A percentile compares a stretch with the other conserved stretches of the same genome.
Conservation (phyloP, 2,113 vertebrate species). For the Oxyruncus cristatus region DNA sequence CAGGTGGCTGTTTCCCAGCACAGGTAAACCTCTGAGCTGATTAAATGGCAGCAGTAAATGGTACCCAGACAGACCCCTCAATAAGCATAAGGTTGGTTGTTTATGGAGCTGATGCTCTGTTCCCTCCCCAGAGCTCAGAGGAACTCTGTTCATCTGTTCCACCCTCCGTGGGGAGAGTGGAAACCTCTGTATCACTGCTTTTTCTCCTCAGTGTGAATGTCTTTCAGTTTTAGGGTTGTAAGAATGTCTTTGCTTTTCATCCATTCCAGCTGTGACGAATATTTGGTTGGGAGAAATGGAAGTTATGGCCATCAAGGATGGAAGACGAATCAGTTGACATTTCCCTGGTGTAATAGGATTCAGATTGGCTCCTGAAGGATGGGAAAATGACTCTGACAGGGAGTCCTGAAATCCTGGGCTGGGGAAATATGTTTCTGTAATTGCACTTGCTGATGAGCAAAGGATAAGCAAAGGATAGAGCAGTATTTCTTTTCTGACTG, state of each 20-base stretch:
- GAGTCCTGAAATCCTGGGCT: not conserved
- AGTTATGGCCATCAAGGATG: not conserved
- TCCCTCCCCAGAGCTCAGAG: not conserved
- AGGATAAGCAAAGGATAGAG: constrained; percentile 20
- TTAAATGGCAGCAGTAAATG: not conserved
- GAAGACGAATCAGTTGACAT: constrained; percentile 9
- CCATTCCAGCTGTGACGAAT: not conserved
- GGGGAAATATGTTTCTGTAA: constrained; percentile 32
- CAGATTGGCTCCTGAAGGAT: constrained; percentile 9
- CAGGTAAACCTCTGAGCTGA: not conserved
- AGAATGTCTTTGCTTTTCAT: constrained; percentile 9
- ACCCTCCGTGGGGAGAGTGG: not conserved
- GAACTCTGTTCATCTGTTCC: not conserved
- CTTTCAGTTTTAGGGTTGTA: not conserved
- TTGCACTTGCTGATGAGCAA: constrained; percentile 44
- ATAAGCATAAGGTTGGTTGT: not conserved
- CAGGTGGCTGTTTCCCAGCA: not conserved
- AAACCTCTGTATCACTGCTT: not conserved
- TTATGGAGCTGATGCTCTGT: not conserved
- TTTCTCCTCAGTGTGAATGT: not conserved
- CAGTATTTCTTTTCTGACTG: not conserved
- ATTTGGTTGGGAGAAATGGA: constrained; percentile 9
- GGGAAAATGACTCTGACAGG: constrained; percentile 22
- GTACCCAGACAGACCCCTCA: not conserved
- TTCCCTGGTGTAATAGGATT: not conserved